These are phyloP conservation scores for Chloroclystis v-ata DNA, from an alignment of 2,888 invertebrate species.

Conservation along the genomic window DNA sequence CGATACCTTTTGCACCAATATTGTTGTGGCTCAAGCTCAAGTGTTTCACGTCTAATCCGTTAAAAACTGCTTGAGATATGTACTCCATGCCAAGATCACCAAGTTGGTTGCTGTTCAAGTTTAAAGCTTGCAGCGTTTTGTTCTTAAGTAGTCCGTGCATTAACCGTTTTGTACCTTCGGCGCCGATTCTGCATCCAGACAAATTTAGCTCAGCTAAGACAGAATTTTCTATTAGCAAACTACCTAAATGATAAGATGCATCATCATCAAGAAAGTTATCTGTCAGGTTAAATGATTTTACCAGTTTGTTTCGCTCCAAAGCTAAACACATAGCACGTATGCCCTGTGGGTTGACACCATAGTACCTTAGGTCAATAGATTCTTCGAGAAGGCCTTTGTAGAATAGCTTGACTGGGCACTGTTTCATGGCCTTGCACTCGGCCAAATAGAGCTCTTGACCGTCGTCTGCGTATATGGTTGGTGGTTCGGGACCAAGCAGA, in stretches of 20 bases:
- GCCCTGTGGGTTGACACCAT: slow-evolving; percentile 51
- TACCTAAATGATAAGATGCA: slow-evolving; percentile 56
- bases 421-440: slow-evolving; percentile 52
- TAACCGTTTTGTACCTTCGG: slow-evolving; percentile 13
- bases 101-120: slow-evolving; percentile 21
- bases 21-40: slow-evolving; percentile 49
- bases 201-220: slow-evolving; percentile 47
- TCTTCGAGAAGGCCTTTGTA: slow-evolving; percentile 40
- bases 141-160: slow-evolving; percentile 15
- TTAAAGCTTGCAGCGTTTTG: slow-evolving; percentile 17
- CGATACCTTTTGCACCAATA: slow-evolving; percentile 43
- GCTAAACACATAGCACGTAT: slow-evolving; percentile 56
- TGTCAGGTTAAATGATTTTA: slow-evolving; percentile 46
- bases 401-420: slow-evolving; percentile 46
- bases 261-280: slow-evolving; percentile 56
- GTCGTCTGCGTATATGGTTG: slow-evolving; percentile 45
- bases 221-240: slow-evolving; percentile 48
- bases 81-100: slow-evolving; percentile 19
- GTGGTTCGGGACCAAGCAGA: slow-evolving; percentile 38
- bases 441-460: slow-evolving; percentile 57
- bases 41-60: slow-evolving; percentile 41
- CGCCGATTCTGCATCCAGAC: slow-evolving; percentile 48
- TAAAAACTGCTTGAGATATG: slow-evolving; percentile 22
- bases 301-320: slow-evolving; percentile 46
- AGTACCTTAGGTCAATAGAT: slow-evolving; percentile 54